Evolutionary conservation across 2,113 vertebrate species (phyloP).

Genomic region (Semnopithecus entellus): DNA sequence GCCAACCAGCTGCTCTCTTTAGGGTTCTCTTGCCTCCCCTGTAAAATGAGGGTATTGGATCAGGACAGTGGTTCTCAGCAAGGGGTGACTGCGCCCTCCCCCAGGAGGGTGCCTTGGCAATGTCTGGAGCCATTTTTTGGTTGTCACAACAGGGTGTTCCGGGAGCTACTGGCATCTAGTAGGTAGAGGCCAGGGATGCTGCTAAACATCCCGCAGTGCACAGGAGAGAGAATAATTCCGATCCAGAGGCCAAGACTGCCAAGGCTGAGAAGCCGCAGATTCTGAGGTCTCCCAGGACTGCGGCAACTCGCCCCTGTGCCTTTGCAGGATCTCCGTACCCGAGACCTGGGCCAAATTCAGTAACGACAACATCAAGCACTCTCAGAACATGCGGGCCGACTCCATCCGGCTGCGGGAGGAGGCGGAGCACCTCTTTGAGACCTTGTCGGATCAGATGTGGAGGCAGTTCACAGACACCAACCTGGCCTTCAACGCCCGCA

Average conservation of each 20-base stretch:
- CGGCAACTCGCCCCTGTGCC: rapidly evolving
- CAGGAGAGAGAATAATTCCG: neutral
- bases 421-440: slow-evolving; percentile 72
- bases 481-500: slow-evolving; percentile 77
- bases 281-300: neutral
- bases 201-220: rapidly evolving
- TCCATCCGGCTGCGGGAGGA: slow-evolving; percentile 79
- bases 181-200: neutral
- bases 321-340: slow-evolving; percentile 76
- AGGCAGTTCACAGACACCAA: slow-evolving; percentile 81
- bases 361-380: slow-evolving; percentile 81
- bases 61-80: neutral
- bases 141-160: neutral
- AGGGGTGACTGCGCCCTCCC: too few species aligned
- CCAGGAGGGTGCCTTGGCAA: too few species aligned
- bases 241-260: too few species aligned
- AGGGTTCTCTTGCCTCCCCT: neutral
- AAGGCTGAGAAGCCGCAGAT: neutral
- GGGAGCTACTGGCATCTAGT: neutral
- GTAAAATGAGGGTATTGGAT: neutral
- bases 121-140: neutral
- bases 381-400: slow-evolving; percentile 80
- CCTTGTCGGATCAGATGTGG: slow-evolving; percentile 79
- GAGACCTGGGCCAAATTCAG: slow-evolving; percentile 84
- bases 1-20: neutral